Evolutionary conservation across 2,888 invertebrate species (phyloP), one percentile per base, ranked within the genome.

Genomic region (Pseudoips prasinana): DNA sequence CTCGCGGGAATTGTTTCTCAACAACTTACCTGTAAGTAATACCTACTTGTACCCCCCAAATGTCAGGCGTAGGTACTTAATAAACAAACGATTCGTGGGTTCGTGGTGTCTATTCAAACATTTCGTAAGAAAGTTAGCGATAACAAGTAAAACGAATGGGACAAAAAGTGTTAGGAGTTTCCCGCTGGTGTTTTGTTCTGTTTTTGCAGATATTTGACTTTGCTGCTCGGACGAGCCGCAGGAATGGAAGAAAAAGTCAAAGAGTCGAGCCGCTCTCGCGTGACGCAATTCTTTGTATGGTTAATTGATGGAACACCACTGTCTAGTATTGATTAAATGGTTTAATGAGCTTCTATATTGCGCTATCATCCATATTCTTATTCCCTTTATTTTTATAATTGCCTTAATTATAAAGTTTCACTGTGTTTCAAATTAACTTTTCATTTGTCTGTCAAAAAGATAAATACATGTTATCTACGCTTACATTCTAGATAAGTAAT

Each of bases 21-120:
- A 54, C 33, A 52, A 39, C 48, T 57, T 53, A 39, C 34, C 54
- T 52, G 29, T 41, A n/a, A n/a, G n/a, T n/a, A n/a, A n/a, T n/a
- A 42, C 53, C 57, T 34, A 41, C 46, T 46, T 37, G 49, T 7
- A 20, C 7, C n/a, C 20, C 35, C 25, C 30, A 38, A 36, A 37
- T 49, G 39, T 28, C 20, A 32, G 27, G n/a, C n/a, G n/a, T n/a
- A n/a, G n/a, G 31, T 22, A 53, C 42, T 53, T 53, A 55, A 55
- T 57, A 54, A 57, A 42, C 39, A 33, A 35, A 28, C 26, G 24
- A 30, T 28, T 49, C 27, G 49, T 31, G 38, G 24, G 28, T 26
- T 49, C 25, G 46, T 31, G 38, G 40, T 49, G 41, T 41, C 37
- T 41, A 48, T 57, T 54, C 33, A 40, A 28, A 22, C 11, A 10